Conservation (phyloP, 2,113 vertebrate genomes). For the Gasterosteus nipponicus region DNA sequence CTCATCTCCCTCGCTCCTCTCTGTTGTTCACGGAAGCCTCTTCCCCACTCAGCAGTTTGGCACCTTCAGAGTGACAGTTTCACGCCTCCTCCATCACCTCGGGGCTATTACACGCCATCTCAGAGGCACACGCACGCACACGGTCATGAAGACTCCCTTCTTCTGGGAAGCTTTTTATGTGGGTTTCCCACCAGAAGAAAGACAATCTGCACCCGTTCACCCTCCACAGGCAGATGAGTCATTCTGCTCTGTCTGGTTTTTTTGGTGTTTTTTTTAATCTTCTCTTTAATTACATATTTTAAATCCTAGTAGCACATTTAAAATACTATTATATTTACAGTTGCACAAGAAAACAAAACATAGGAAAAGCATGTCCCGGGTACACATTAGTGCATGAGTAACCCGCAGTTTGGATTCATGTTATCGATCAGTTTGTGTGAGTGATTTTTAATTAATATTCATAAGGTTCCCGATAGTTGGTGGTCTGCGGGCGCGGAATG, state of each 20-base stretch:
- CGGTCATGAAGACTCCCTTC: background rate
- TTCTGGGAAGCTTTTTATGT: constrained; percentile 26
- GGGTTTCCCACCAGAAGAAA: constrained; percentile 33
- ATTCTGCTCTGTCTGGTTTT: background rate
- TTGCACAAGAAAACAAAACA: constrained; percentile 4
- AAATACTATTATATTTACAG: constrained; percentile 50
- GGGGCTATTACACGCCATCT: constrained; percentile 33
- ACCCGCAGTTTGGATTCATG: background rate
- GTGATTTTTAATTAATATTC: constrained; percentile 64
- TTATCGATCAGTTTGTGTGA: background rate
- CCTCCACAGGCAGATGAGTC: constrained; percentile 19
- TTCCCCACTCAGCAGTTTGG: constrained; percentile 52
- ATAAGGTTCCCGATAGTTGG: constrained; percentile 75
- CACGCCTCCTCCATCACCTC: constrained; percentile 49
- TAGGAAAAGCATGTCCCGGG: constrained; percentile 7
- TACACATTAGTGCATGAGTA: constrained; percentile 20
- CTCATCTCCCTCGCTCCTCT: background rate
- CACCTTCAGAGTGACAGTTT: constrained; percentile 57
- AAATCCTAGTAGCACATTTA: constrained; percentile 11
- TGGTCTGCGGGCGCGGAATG: constrained; percentile 80
- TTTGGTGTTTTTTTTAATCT: background rate
- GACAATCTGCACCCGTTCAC: constrained; percentile 22
- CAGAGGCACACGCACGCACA: constrained; percentile 5
- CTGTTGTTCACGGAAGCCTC: constrained; percentile 18
- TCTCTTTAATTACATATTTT: constrained; percentile 4